A percentile compares a stretch with the other conserved stretches of the same genome.
Conservation (phyloP, 2,888 invertebrate genomes). For the Limnephilus auricula region DNA sequence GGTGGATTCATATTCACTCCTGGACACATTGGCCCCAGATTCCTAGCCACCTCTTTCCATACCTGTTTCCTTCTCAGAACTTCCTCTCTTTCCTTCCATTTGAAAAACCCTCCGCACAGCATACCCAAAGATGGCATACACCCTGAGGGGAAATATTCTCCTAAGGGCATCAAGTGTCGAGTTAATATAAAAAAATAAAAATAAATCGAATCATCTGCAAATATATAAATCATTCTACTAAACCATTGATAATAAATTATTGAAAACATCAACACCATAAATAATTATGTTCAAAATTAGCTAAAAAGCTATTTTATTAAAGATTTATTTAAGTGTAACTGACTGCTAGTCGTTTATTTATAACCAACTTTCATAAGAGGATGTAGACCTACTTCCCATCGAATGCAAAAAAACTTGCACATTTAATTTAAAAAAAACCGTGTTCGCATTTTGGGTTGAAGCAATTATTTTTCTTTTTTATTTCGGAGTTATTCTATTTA, state of each 20-base stretch:
- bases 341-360: not conserved
- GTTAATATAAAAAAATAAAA: too few species aligned
- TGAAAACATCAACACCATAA: not conserved
- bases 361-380: not conserved
- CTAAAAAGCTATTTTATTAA: not conserved
- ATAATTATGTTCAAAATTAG: not conserved
- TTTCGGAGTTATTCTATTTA: not conserved
- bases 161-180: too few species aligned
- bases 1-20: too few species aligned
- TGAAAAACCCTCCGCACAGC: too few species aligned
- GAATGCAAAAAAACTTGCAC: slow-evolving; percentile 1
- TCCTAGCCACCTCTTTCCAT: too few species aligned
- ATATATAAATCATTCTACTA: not conserved
- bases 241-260: too few species aligned
- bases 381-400: not conserved
- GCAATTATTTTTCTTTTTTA: not conserved
- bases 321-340: not conserved
- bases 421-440: not conserved
- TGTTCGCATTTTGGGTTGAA: not conserved
- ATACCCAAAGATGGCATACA: too few species aligned
- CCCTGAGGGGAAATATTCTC: too few species aligned
- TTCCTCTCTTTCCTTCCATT: too few species aligned
- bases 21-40: too few species aligned
- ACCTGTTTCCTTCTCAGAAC: too few species aligned
- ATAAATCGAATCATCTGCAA: not conserved